These are phyloP conservation scores for Argopecten irradians DNA, from an alignment of 1,140 invertebrate species.

Conservation along the genomic window DNA sequence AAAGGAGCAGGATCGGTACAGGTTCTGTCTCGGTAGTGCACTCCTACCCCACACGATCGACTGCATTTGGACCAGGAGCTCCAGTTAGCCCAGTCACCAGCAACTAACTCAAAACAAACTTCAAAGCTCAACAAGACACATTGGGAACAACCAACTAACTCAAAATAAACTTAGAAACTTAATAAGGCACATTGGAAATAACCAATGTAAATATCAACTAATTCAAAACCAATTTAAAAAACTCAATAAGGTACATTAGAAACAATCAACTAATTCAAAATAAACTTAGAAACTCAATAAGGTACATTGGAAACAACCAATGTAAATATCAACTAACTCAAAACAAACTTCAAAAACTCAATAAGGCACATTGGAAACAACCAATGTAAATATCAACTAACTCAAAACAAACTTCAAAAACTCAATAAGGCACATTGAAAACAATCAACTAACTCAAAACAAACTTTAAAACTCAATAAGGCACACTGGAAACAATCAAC, in stretches of 20 bases:
- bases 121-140: not conserved
- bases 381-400: too few species aligned
- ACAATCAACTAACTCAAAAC: too few species aligned
- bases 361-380: too few species aligned
- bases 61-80: conserved; percentile 66
- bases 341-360: too few species aligned
- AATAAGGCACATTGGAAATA: not conserved
- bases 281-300: not conserved
- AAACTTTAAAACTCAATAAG: too few species aligned
- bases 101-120: conserved; percentile 57
- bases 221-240: not conserved
- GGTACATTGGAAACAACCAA: too few species aligned
- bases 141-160: not conserved
- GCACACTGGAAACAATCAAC: not conserved
- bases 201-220: not conserved
- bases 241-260: too few species aligned
- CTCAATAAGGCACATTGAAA: too few species aligned
- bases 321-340: conserved; percentile 25
- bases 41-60: conserved; percentile 64
- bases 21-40: conserved; percentile 52
- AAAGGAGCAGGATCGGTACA: conserved; percentile 69
- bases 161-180: not conserved
- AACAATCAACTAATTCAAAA: not conserved
- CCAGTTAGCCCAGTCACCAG: conserved; percentile 71
- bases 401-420: too few species aligned